Conservation (phyloP, 1,140 invertebrate species). For the Trialeurodes vaporariorum region DNA sequence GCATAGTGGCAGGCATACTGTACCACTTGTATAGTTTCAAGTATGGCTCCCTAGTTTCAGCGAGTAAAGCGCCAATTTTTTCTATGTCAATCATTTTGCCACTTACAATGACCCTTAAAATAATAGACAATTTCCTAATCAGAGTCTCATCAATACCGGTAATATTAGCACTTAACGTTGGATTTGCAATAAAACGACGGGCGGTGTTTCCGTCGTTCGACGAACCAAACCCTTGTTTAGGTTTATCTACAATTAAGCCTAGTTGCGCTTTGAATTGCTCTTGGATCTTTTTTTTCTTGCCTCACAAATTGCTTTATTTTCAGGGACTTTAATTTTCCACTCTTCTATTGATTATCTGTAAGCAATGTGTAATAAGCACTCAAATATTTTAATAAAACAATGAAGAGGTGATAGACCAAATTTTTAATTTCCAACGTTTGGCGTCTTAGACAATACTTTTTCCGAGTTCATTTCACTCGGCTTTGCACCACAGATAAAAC, state of each 20-base stretch:
- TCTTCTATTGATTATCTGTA: neutral
- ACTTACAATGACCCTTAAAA: slow-evolving; percentile 29
- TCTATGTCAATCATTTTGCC: slow-evolving; percentile 18
- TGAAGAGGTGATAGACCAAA: too few species aligned
- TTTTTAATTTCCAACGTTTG: too few species aligned
- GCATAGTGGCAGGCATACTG: slow-evolving; percentile 9
- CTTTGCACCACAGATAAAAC: too few species aligned
- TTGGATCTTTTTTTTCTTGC: slow-evolving; percentile 22
- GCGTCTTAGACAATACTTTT: too few species aligned
- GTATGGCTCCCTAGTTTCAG: slow-evolving; percentile 22
- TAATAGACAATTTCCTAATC: slow-evolving; percentile 27
- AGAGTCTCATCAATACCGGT: slow-evolving; percentile 30
- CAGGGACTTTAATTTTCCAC: slow-evolving; percentile 6
- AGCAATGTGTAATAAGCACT: neutral
- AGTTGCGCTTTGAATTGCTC: slow-evolving; percentile 18
- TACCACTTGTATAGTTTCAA: slow-evolving; percentile 26
- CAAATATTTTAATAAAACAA: neutral
- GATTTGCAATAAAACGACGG: slow-evolving; percentile 30
- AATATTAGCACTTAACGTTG: slow-evolving; percentile 26
- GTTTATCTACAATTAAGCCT: slow-evolving; percentile 27
- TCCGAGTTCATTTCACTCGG: too few species aligned
- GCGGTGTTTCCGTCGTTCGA: slow-evolving; percentile 35
- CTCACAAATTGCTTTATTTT: slow-evolving; percentile 18
- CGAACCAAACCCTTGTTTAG: slow-evolving; percentile 31
- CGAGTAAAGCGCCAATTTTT: slow-evolving; percentile 21